Base-by-base conservation (phyloP, 2,113 vertebrate genomes). In the Paracanthobrama guichenoti region DNA sequence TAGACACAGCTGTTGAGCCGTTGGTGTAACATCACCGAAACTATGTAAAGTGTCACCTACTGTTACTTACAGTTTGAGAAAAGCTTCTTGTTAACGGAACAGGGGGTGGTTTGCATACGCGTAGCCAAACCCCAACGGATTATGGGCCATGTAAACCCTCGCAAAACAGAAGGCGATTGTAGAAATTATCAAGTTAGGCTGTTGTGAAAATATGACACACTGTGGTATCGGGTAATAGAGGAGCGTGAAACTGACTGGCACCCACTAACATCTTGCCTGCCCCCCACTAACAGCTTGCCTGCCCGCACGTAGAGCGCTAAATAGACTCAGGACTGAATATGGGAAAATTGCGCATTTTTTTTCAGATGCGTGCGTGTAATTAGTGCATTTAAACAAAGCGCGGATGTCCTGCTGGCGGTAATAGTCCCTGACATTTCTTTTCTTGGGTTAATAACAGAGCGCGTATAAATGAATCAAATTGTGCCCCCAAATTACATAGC, bases 321-420 rank as follows among this genome's bases (percentile, higher is more conserved):
- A 91, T 88, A 88, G 80, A 88, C 67, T 83, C 83, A 66, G 93
- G 93, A 93, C 92, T 90, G 87, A 89, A 93, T 93, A 91, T 93
- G 91, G 88, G 91, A 89, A 93, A 94, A 94, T 91, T 93, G 91
- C 90, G 90, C 90, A 55, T 90, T 89, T 62, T 48, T 66, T 18
- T 85, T 81, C 86, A 92, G 92, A 93, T 92, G 91, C 92, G 92
- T 92, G 92, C 91, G 89, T 90, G 93, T 94, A 95, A 95, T 95
- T 95, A 94, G 93, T 92, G 90, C 93, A 91, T 95, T 95, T 95
- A 95, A 95, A 95, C 94, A 94, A 94, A 93, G 93, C 92, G 88
- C 92, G 91, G 92, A 92, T 93, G 94, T 94, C 94, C 94, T 94
- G 93, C 94, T 94, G 94, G 93, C 93, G 92, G 92, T 93, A 94